Evolutionary conservation across 2,888 invertebrate species (phyloP).

Genomic region (Monopis laevigella): DNA sequence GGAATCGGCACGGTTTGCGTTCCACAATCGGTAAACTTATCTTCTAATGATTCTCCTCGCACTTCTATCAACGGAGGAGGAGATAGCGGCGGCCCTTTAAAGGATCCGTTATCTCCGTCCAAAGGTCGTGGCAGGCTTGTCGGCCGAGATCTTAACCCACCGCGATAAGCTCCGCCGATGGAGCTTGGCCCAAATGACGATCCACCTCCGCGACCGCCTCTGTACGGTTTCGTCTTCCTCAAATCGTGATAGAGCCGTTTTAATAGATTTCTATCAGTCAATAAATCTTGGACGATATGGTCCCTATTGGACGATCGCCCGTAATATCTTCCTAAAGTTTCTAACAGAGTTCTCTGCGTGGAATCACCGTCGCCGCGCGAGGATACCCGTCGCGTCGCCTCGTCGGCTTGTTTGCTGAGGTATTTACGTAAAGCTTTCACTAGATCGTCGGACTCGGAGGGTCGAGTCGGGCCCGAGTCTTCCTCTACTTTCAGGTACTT

Average conservation of each 20-base stretch:
- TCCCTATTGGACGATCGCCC: constrained; percentile 72
- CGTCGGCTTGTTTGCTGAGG: constrained; percentile 46
- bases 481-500: constrained; percentile 71
- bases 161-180: constrained; percentile 13
- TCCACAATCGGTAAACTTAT: constrained; percentile 58
- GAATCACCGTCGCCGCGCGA: constrained; percentile 41
- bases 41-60: constrained; percentile 60
- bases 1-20: constrained; percentile 72
- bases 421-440: constrained; percentile 72
- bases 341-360: constrained; percentile 64
- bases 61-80: constrained; percentile 77
- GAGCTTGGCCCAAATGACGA: constrained; percentile 23
- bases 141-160: constrained; percentile 19
- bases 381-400: constrained; percentile 18
- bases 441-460: constrained; percentile 69
- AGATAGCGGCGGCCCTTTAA: constrained; percentile 51
- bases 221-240: constrained; percentile 70
- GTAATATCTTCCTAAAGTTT: constrained; percentile 75
- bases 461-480: constrained; percentile 49
- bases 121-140: constrained; percentile 17
- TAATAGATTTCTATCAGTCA: constrained; percentile 77
- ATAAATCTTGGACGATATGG: constrained; percentile 74
- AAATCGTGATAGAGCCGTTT: constrained; percentile 79
- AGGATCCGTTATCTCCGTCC: constrained; percentile 28
- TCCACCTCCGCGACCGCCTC: constrained; percentile 52